A percentile compares a stretch with the other conserved stretches of the same genome.
These are phyloP conservation scores for Cottoperca gobio DNA, from an alignment of 2,797 vertebrate genomes.

Conservation along the genomic window DNA sequence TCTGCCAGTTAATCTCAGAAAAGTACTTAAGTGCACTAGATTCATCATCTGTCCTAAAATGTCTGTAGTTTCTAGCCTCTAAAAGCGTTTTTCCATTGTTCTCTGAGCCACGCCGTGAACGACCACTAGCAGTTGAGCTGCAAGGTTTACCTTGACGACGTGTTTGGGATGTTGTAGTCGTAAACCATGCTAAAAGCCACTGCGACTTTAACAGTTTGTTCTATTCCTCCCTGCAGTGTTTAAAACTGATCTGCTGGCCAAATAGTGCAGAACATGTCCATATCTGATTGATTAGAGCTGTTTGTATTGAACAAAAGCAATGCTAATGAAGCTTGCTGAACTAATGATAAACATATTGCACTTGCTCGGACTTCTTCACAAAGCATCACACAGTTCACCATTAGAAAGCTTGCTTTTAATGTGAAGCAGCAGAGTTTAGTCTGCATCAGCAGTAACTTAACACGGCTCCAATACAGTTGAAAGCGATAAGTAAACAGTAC, in stretches of 20 bases:
- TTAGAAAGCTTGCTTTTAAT: not conserved
- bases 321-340: not conserved
- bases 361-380: not conserved
- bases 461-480: not conserved
- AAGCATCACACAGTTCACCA: not conserved
- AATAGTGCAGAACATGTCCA: not conserved
- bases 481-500: not conserved
- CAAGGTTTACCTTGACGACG: not conserved
- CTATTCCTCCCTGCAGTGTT: not conserved
- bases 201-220: not conserved
- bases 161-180: not conserved
- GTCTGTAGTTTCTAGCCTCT: not conserved
- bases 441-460: not conserved
- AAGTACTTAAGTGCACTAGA: not conserved
- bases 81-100: not conserved
- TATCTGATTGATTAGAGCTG: not conserved
- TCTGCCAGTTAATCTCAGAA: constrained; percentile 3
- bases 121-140: not conserved
- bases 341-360: not conserved
- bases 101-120: not conserved
- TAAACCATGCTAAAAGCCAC: not conserved
- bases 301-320: not conserved
- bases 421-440: not conserved
- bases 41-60: not conserved
- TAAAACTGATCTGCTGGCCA: not conserved